Percentiles rank a stretch among this genome's conserved stretches.
Conservation (phyloP, 2,797 vertebrate genomes). For the Natrix natrix region DNA sequence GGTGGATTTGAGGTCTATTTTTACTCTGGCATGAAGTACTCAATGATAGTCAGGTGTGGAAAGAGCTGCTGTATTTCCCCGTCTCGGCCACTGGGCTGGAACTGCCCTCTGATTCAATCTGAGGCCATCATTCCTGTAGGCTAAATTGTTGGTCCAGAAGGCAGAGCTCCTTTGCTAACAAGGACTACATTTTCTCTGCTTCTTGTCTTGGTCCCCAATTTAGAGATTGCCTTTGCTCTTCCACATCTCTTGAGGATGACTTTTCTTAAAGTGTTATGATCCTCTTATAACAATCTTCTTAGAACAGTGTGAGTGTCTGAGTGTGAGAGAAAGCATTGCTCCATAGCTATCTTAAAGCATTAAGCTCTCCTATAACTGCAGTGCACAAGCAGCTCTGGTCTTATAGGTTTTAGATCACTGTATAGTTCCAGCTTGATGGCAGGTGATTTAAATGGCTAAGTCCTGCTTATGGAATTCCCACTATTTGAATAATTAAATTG, state of each 20-base stretch:
- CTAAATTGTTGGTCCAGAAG: not conserved
- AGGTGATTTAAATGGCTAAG: not conserved
- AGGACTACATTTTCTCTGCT: not conserved
- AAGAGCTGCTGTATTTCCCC: not conserved
- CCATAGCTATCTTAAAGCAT: not conserved
- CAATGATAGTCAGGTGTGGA: too few species aligned
- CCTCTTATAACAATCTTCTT: not conserved
- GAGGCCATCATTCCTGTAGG: not conserved
- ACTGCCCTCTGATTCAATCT: not conserved
- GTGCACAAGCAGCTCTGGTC: not conserved
- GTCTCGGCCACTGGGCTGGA: not conserved
- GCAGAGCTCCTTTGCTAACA: not conserved
- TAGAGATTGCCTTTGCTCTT: not conserved
- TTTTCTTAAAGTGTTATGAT: not conserved
- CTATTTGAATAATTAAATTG: not conserved
- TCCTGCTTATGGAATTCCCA: not conserved
- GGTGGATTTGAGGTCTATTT: constrained; percentile 24
- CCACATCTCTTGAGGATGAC: not conserved
- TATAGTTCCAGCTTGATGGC: not conserved
- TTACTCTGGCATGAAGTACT: not conserved
- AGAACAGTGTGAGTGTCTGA: not conserved
- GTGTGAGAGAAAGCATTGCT: not conserved
- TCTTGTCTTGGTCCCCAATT: not conserved
- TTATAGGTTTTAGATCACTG: not conserved
- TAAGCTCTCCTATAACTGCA: not conserved